phyloP scores from a whole-genome alignment of 2,888 invertebrate species.

The Bembecia ichneumoniformis region DNA sequence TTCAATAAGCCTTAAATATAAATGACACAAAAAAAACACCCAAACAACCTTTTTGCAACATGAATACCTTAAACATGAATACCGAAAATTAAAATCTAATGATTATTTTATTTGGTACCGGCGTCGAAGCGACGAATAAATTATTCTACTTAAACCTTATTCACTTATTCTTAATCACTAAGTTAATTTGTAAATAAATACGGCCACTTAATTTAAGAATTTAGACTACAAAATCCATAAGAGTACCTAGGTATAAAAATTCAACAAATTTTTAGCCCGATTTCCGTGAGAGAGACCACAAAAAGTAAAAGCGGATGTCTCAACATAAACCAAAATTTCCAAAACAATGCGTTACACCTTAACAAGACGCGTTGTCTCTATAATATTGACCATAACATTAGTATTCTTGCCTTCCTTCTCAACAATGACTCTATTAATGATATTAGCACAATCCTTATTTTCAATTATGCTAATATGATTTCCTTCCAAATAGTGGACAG shows the following conservation, averaged over 20 bases:
- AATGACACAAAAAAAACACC: neutral
- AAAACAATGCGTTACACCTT: neutral
- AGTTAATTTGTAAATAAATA: constrained; percentile 16
- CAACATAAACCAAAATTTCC: neutral
- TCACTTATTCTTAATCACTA: neutral
- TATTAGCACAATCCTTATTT: constrained; percentile 74
- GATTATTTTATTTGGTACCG: constrained; percentile 64
- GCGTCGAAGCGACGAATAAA: constrained; percentile 30
- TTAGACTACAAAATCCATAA: neutral
- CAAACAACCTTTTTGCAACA: neutral
- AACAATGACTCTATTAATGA: constrained; percentile 67
- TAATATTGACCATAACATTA: constrained; percentile 46
- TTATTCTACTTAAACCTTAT: neutral
- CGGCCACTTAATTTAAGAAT: constrained; percentile 25
- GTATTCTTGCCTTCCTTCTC: constrained; percentile 31
- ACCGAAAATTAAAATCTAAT: constrained; percentile 18
- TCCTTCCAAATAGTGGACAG: constrained; percentile 78
- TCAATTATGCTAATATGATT: constrained; percentile 80
- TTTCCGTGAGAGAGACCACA: neutral
- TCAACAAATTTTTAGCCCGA: too few relatives aligned
- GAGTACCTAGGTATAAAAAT: neutral
- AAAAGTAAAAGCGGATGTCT: neutral
- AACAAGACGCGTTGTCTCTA: constrained; percentile 44
- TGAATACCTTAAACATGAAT: neutral
- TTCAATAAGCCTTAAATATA: neutral